phyloP scores from a whole-genome alignment of 2,888 invertebrate species.

The Cheilosia soror region DNA sequence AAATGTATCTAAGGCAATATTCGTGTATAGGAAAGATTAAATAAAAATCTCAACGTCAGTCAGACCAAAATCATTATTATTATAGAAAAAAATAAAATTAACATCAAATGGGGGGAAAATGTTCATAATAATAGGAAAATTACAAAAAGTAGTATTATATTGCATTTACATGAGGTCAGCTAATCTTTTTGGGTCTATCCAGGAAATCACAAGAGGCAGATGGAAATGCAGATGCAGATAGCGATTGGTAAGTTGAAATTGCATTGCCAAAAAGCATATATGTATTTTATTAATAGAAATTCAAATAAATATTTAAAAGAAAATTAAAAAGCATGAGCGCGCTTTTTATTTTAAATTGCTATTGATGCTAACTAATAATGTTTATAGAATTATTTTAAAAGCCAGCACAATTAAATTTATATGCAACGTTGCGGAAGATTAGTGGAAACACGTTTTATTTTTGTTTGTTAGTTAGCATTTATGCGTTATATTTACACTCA shows the following conservation, averaged over 20 bases:
- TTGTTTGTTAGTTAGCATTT: conserved; percentile 35
- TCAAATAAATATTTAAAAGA: conserved; percentile 28
- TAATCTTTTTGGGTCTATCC: conserved; percentile 78
- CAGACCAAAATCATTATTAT: not conserved
- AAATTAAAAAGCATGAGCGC: conserved; percentile 60
- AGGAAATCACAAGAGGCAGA: conserved; percentile 83
- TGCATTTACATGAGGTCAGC: conserved; percentile 63
- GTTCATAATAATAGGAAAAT: conserved; percentile 34
- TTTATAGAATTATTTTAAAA: conserved; percentile 33
- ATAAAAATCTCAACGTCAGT: not conserved
- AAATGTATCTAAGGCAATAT: not conserved
- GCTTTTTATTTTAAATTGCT: conserved; percentile 65
- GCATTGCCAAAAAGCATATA: conserved; percentile 39
- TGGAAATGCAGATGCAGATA: conserved; percentile 82
- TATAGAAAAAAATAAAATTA: not conserved
- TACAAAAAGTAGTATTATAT: conserved; percentile 41
- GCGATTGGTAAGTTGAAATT: conserved; percentile 81
- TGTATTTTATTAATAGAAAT: conserved; percentile 41
- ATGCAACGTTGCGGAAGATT: conserved; percentile 23
- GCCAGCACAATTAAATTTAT: conserved; percentile 46
- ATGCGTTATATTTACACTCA: not conserved
- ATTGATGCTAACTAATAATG: conserved; percentile 53
- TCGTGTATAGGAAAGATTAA: not conserved
- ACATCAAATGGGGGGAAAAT: conserved; percentile 9
- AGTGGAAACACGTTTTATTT: conserved; percentile 12